A percentile compares a stretch with the other conserved stretches of the same genome.
These are phyloP conservation scores for Sicus ferrugineus DNA, from an alignment of 2,888 invertebrate species.

Conservation along the genomic window DNA sequence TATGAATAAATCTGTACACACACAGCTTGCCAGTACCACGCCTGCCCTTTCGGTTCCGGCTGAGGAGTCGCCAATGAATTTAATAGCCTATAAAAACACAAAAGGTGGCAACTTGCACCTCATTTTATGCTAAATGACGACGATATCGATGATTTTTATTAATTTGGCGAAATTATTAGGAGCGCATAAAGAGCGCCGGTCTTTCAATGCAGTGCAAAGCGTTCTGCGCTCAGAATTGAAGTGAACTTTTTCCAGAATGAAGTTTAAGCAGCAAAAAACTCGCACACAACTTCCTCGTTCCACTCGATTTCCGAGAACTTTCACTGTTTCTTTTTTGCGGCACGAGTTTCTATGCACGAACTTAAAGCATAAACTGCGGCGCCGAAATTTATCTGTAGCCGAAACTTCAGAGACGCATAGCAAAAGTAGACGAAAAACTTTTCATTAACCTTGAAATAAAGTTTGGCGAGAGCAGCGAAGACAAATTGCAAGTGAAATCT, in stretches of 20 bases:
- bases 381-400: not conserved
- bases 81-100: slow-evolving; percentile 21
- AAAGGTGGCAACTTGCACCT: not conserved
- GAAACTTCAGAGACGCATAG: slow-evolving; percentile 14
- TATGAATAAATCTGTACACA: slow-evolving; percentile 26
- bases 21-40: not conserved
- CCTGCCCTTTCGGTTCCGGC: not conserved
- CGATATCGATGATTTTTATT: not conserved
- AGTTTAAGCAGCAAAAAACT: too few relatives aligned
- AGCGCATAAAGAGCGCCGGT: too few relatives aligned
- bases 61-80: not conserved
- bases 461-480: not conserved
- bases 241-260: too few relatives aligned
- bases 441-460: slow-evolving; percentile 44
- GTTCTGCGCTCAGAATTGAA: too few relatives aligned
- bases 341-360: not conserved
- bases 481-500: not conserved
- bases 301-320: too few relatives aligned
- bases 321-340: too few relatives aligned
- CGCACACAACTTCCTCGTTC: too few relatives aligned
- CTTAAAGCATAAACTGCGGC: slow-evolving; percentile 7
- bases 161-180: not conserved
- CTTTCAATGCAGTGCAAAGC: too few relatives aligned
- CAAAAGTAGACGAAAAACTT: slow-evolving; percentile 40
- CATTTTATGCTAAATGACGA: not conserved